Evolutionary conservation across 1,140 invertebrate genomes (phyloP).

Genomic region (Laupala kohalensis): DNA sequence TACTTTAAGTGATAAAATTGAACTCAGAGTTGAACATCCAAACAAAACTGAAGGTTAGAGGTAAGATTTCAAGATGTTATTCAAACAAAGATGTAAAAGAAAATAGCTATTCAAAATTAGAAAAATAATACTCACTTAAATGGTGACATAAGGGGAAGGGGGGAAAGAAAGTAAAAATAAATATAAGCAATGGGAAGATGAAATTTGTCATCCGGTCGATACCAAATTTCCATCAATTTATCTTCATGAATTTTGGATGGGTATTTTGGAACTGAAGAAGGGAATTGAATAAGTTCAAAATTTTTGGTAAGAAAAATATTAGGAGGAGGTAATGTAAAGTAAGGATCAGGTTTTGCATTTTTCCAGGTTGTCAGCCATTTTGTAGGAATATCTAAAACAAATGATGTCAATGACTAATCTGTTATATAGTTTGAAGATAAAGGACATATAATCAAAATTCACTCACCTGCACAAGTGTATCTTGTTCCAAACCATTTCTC

Average conservation of each 20-base stretch:
- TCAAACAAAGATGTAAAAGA: no score
- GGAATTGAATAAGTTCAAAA: constrained; percentile 2
- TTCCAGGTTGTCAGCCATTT: constrained; percentile 31
- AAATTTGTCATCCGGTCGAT: constrained; percentile 73
- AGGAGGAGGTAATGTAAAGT: constrained; percentile 27
- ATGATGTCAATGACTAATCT: neutral
- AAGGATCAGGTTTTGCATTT: neutral
- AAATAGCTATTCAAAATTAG: no score
- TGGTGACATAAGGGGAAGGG: constrained; percentile 35
- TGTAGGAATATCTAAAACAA: constrained; percentile 40
- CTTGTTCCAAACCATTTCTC: constrained; percentile 58
- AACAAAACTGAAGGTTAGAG: no score
- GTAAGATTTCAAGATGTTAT: no score
- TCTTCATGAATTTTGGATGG: constrained; percentile 49
- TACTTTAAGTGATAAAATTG: no score
- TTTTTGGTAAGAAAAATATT: constrained; percentile 57
- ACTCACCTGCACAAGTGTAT: constrained; percentile 27
- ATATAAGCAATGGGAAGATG: constrained; percentile 66
- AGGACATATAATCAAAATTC: neutral
- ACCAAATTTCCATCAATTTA: constrained; percentile 61
- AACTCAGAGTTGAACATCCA: no score
- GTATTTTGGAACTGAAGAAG: constrained; percentile 26
- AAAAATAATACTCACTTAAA: constrained; percentile 7
- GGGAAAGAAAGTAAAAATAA: constrained; percentile 57
- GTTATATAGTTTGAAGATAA: neutral